Base-by-base conservation (phyloP, 2,797 vertebrate species). In the Fistularia tabacaria region DNA sequence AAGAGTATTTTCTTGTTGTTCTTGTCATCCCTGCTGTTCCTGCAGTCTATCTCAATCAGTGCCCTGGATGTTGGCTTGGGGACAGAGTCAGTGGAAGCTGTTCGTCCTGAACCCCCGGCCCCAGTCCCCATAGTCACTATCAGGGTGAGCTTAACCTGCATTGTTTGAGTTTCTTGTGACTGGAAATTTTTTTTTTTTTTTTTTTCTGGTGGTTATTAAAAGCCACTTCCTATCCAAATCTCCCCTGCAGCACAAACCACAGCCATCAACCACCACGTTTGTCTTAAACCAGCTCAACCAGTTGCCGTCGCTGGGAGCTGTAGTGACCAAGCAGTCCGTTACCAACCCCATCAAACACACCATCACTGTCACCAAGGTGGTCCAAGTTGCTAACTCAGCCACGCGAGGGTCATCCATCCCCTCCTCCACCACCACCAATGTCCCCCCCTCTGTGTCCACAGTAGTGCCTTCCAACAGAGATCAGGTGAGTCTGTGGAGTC, bases 211-310 rank as follows among this genome's bases (percentile, higher is more conserved):
- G 25, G 36, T n/a, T 10, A 8, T 54, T 42, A 11, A 66, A 57
- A 46, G 15, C 1, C 37, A 14, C 38, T 1, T 37, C 13, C 9
- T 51, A 2, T 37, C 25, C n/a, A 10, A 48, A 36, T 9, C 9
- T 4, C 15, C 57, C 8, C 36, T 76, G 36, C 65, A 81, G 79
- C 90, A 95, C 87, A 96, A 95, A 86, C 97, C 95, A 79, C 92
- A 92, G 80, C 96, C 95, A 60, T 98, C 97, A 60, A 97, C 97
- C 76, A 98, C 97, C 71, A 98, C 96, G 0, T 99, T 99, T 86
- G 96, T 99, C 87, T 90, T 99, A 87, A 99, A 99, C 90, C 97
- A 99, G 79, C 94, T 99, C 74, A 99, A 98, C 90, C 97, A 98
- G 85, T 91, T 99, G 82, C 96, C 97, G 3, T 93, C 96, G 5